These are phyloP conservation scores for Ceratotherium simum DNA, from an alignment of 2,113 vertebrate genomes.

Conservation along the genomic window DNA sequence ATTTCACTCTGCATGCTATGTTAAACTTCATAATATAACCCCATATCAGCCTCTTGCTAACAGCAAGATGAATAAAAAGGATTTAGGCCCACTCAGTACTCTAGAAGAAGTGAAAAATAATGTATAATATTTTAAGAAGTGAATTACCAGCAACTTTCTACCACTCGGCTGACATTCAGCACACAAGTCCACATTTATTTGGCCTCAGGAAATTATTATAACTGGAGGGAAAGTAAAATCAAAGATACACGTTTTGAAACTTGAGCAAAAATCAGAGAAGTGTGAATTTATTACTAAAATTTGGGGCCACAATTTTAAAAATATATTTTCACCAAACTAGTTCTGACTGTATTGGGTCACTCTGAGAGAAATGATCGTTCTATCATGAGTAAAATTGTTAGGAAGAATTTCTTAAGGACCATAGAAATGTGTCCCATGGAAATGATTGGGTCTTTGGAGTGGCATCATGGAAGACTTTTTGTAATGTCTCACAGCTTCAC, in stretches of 20 bases:
- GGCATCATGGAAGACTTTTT: neutral
- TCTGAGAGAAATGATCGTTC: constrained; percentile 56
- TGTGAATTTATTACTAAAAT: constrained; percentile 65
- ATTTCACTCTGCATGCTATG: constrained; percentile 46
- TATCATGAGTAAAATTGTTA: constrained; percentile 36
- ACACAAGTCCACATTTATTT: constrained; percentile 50
- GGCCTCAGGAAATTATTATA: constrained; percentile 55
- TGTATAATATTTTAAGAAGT: constrained; percentile 70
- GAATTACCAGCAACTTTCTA: constrained; percentile 72
- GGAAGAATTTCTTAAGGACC: neutral
- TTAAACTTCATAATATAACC: constrained; percentile 57
- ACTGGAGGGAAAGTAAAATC: constrained; percentile 59
- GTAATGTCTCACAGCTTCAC: neutral
- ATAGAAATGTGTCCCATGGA: neutral
- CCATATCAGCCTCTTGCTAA: constrained; percentile 50
- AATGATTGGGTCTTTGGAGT: neutral
- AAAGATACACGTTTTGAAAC: constrained; percentile 51
- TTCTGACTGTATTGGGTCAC: constrained; percentile 68
- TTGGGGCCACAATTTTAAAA: constrained; percentile 23
- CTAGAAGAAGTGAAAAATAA: constrained; percentile 72
- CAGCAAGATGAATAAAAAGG: constrained; percentile 8
- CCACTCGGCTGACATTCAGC: constrained; percentile 67
- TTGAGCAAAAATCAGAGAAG: constrained; percentile 48
- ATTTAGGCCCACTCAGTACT: constrained; percentile 33
- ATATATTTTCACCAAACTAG: constrained; percentile 58